Base-by-base conservation (phyloP, 2,113 vertebrate species). In the Phoenicopterus ruber region DNA sequence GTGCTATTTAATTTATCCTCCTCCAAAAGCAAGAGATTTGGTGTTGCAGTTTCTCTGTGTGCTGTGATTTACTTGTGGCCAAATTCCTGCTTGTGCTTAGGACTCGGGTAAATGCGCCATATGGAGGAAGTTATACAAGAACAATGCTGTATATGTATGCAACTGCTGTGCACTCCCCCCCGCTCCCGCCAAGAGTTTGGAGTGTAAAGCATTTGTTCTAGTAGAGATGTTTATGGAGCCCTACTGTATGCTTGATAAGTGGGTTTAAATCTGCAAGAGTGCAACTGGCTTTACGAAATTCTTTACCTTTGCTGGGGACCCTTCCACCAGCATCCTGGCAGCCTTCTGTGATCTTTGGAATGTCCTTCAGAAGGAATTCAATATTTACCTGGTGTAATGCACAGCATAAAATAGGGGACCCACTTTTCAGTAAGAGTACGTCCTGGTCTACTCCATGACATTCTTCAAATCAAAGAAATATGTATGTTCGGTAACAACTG, bases 351-450 rank as follows among this genome's bases (percentile, higher is more conserved):
- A 7, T 31, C 77, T 84, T 77, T 55, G 46, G 31, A 61, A 28
- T 65, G 26, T 76, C 40, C 20, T 90, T 90, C 20, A 55, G 54
- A 69, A 85, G 54, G 28, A 86, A 49, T 59, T 10, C 18, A n/a
- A 4, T 76, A 14, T 61, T 81, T 94, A 8, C 19, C 7, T 2
- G 0, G 0, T 18, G n/a, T 58, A 58, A 71, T 67, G 42, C n/a
- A 69, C 21, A 71, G 6, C 0, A 0, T 71, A 36, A 50, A 63
- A 54, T 28, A 76, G 9, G 13, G 2, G 4, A 65, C 8, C 2
- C 7, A 11, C 26, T 58, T 78, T 66, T 66, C 9, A 36, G 13
- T 65, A n/a, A 40, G 73, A 90, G 13, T 16, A 50, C 61, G 9
- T 31, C 6, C 40, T 28, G 49, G 6, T 67, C 34, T 78, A 32